Conservation (phyloP, 2,797 vertebrate species). For the Sparidentex hasta region DNA sequence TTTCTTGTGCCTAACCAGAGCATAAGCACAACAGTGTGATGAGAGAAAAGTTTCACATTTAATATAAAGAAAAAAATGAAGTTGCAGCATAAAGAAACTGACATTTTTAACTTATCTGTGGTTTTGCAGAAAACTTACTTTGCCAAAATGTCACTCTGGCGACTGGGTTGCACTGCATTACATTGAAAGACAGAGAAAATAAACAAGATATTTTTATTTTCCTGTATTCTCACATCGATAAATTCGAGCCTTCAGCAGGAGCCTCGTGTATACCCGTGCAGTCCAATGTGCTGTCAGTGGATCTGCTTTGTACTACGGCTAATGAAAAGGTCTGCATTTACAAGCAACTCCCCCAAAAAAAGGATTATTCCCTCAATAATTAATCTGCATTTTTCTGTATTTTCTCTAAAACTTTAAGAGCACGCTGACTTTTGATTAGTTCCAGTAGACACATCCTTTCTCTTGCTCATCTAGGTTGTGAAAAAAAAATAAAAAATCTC, state of each 20-base stretch:
- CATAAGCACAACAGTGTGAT: too few species aligned
- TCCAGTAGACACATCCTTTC: not conserved
- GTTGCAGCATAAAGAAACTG: too few species aligned
- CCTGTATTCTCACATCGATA: not conserved
- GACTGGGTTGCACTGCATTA: too few species aligned
- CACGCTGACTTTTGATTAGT: not conserved
- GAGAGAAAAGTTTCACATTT: too few species aligned
- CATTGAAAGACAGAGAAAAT: too few species aligned
- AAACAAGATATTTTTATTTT: conserved; percentile 11
- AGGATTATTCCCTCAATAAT: conserved; percentile 5
- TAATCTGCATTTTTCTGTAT: not conserved
- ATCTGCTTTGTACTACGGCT: not conserved
- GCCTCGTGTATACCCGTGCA: not conserved
- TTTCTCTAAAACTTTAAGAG: not conserved
- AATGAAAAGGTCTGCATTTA: conserved; percentile 28
- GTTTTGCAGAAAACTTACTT: too few species aligned
- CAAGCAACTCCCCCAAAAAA: not conserved
- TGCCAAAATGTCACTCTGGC: too few species aligned
- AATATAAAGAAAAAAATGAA: too few species aligned
- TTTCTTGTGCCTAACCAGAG: too few species aligned
- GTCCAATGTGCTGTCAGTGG: not conserved
- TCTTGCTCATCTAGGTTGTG: not conserved
- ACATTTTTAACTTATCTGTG: too few species aligned
- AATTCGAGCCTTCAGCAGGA: not conserved
- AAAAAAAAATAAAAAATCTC: too few species aligned